Base-by-base conservation (phyloP, 2,888 invertebrate genomes). In the Celastrina argiolus region DNA sequence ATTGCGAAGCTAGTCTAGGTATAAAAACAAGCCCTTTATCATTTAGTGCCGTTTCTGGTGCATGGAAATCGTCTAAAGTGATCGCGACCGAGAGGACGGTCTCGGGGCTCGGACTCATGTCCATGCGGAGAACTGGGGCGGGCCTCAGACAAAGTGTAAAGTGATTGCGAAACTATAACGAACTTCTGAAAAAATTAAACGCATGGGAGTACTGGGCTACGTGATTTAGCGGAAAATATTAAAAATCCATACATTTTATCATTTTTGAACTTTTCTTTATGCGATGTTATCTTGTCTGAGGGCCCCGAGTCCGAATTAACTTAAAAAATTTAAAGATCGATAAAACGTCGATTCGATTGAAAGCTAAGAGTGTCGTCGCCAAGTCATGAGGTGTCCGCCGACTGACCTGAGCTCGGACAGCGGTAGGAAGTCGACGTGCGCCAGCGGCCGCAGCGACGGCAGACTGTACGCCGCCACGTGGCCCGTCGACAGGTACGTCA, bases 341-440 rank as follows among this genome's bases (percentile, higher is more conserved):
- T 61, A 61, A 61, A 61, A 61, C 31, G 7, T 56, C 28, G 56
- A 56, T 56, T 28, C 56, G 56, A 58, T 58, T 31, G 31, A 12
- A 59, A 59, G 36, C 41, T 41, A 39, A 31, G 7, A 16, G 65
- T 63, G 39, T 31, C 5, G 8, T 31, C 7, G 12, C 3, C 22
- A 18, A 45, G 41, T 3, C 28, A 56, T 2, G 34, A 28, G 22
- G 7, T 8, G 63, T 65, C 5, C 31, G 7, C 31, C 31, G 31
- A 78, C 89, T 92, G 92, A 97, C 97, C 97, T 98, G 91, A 98
- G 94, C 90, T 98, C 98, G 73, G 97, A 95, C 74, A 97, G 94
- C 71, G 98, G 98, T 80, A 99, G 94, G 92, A 99, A 98, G 90
- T 98, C 97, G 71, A 97, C 95, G 88, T 98, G 97, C 80, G 98